These are phyloP conservation scores for Mastomys natalensis DNA, from an alignment of 2,113 vertebrate genomes.

Conservation along the genomic window DNA sequence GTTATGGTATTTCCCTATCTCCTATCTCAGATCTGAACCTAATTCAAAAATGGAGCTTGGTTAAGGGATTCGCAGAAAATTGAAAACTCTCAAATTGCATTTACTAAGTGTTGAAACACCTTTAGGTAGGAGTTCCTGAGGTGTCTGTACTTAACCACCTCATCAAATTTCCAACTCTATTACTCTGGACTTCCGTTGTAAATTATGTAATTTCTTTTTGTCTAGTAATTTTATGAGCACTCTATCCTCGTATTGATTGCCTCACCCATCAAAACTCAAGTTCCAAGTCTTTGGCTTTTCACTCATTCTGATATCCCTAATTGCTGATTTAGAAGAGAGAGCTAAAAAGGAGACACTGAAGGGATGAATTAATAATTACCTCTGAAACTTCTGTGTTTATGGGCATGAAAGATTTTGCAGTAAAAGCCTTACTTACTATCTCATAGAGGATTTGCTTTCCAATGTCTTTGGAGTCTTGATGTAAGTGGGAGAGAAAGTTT, in stretches of 20 bases:
- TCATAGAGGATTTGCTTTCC: not conserved
- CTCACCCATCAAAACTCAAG: not conserved
- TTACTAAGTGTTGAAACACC: not conserved
- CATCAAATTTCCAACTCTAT: not conserved
- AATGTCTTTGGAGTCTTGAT: not conserved
- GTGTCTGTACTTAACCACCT: not conserved
- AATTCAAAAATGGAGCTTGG: constrained; percentile 18
- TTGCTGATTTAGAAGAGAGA: not conserved
- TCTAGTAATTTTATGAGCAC: not conserved
- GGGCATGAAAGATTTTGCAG: not conserved
- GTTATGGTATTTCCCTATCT: not conserved
- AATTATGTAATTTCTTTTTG: not conserved
- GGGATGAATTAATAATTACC: not conserved
- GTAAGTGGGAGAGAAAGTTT: not conserved
- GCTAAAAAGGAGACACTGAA: not conserved
- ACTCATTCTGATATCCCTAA: not conserved
- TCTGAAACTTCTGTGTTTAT: not conserved
- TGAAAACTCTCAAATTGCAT: not conserved
- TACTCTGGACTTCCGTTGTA: not conserved
- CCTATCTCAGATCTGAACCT: not conserved
- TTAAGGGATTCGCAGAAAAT: not conserved
- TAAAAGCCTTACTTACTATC: not conserved
- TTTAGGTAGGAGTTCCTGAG: not conserved
- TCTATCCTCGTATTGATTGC: not conserved
- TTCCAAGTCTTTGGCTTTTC: constrained; percentile 8